A percentile compares a stretch with the other conserved stretches of the same genome.
phyloP scores from a whole-genome alignment of 2,797 vertebrate species.

The Microctenopoma stevenorrisi region DNA sequence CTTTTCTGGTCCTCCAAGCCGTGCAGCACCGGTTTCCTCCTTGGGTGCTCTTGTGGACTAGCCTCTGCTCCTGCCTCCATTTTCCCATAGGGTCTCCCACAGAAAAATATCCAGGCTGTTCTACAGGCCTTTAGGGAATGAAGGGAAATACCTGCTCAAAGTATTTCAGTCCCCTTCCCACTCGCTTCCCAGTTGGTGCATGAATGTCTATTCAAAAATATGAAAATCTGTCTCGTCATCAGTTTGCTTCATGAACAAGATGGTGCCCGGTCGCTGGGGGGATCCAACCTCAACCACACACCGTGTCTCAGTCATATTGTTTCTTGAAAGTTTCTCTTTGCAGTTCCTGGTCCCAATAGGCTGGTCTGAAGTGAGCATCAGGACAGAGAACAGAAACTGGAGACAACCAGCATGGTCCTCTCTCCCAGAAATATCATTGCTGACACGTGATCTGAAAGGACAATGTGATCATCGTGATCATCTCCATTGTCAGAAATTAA shows the following conservation, averaged over 20 bases:
- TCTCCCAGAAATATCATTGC: slow-evolving; percentile 72
- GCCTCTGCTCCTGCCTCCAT: slow-evolving; percentile 92
- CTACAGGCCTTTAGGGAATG: slow-evolving; percentile 26
- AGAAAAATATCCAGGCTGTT: slow-evolving; percentile 61
- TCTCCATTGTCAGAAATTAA: slow-evolving; percentile 37
- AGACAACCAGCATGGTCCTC: slow-evolving; percentile 68
- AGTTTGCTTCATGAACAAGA: slow-evolving; percentile 62
- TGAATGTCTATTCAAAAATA: slow-evolving; percentile 66
- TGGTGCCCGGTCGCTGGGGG: slow-evolving; percentile 51
- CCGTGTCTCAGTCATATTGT: slow-evolving; percentile 52
- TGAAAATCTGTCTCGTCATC: slow-evolving; percentile 67
- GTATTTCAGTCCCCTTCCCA: slow-evolving; percentile 68
- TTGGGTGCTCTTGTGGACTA: slow-evolving; percentile 89
- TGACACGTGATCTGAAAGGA: slow-evolving; percentile 80
- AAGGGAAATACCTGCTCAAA: slow-evolving; percentile 64
- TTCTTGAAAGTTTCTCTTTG: slow-evolving; percentile 50
- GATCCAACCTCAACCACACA: slow-evolving; percentile 56
- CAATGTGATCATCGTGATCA: slow-evolving; percentile 81
- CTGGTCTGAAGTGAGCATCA: slow-evolving; percentile 59
- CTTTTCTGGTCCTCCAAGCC: slow-evolving; percentile 98
- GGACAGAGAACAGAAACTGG: slow-evolving; percentile 54
- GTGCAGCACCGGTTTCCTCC: slow-evolving; percentile 91
- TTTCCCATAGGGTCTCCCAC: slow-evolving; percentile 80
- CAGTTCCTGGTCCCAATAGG: slow-evolving; percentile 57
- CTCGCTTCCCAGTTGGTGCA: slow-evolving; percentile 44